Percentiles rank a stretch among this genome's conserved stretches.
Conservation (phyloP, 64 coral and sea anemone genomes). For the Acropora yongei region DNA sequence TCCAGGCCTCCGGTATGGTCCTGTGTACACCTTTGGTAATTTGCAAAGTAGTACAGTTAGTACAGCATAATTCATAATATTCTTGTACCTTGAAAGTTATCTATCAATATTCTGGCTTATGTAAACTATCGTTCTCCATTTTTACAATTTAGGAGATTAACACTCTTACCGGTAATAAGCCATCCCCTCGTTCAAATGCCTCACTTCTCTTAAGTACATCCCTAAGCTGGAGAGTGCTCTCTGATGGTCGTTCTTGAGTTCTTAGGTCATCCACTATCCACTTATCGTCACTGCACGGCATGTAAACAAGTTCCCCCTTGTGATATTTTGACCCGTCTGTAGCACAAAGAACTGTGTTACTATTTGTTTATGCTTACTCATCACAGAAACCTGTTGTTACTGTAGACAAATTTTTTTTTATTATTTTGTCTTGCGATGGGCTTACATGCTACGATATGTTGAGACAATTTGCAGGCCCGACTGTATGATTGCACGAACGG, state of each 20-base stretch:
- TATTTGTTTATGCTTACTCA: not conserved
- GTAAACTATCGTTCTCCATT: too few relatives aligned
- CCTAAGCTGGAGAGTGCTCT: not conserved
- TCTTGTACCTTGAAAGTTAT: too few relatives aligned
- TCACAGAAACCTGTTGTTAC: too few relatives aligned
- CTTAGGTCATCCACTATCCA: slow-evolving; percentile 25
- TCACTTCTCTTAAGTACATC: slow-evolving; percentile 60
- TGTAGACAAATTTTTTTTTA: too few relatives aligned
- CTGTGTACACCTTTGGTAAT: slow-evolving; percentile 47
- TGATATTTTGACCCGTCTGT: slow-evolving; percentile 23
- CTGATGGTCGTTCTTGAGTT: not conserved
- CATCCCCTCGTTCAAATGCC: slow-evolving; percentile 52
- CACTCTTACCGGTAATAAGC: slow-evolving; percentile 64
- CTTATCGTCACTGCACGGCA: not conserved
- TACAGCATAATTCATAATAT: too few relatives aligned
- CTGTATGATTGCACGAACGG: too few relatives aligned
- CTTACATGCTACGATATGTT: too few relatives aligned
- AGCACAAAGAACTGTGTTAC: not conserved
- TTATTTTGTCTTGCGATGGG: too few relatives aligned
- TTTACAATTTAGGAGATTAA: not conserved
- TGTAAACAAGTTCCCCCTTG: slow-evolving; percentile 12
- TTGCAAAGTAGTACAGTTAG: not conserved
- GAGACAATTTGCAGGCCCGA: too few relatives aligned
- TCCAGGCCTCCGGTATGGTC: slow-evolving; percentile 39
- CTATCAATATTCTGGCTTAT: too few relatives aligned